Evolutionary conservation across 2,113 vertebrate species (phyloP).

Genomic region (Corapipo altera): DNA sequence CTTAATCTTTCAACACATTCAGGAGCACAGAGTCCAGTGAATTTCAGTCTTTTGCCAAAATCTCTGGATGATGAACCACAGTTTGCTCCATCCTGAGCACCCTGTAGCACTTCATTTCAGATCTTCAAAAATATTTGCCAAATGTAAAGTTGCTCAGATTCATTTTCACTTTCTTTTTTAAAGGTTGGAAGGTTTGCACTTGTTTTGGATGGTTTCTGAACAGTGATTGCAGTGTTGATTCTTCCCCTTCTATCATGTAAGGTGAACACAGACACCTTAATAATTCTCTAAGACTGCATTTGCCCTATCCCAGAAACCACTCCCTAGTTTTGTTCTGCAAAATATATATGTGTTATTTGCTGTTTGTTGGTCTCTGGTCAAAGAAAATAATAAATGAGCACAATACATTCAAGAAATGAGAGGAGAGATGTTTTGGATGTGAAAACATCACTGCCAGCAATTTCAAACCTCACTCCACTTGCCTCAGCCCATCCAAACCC

Average conservation of each 20-base stretch:
- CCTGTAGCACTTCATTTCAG: not conserved
- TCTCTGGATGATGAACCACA: not conserved
- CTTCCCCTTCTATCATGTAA: not conserved
- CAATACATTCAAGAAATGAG: not conserved
- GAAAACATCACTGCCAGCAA: not conserved
- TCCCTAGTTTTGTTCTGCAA: not conserved
- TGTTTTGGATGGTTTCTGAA: not conserved
- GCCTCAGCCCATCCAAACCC: not conserved
- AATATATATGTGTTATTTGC: not conserved
- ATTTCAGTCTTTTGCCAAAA: not conserved
- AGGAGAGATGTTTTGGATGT: not conserved
- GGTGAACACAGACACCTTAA: not conserved
- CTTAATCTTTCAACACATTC: not conserved
- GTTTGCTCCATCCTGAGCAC: not conserved
- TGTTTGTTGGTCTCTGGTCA: not conserved
- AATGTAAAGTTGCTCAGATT: not conserved
- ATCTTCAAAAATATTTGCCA: not conserved
- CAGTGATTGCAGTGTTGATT: not conserved
- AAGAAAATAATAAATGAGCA: not conserved
- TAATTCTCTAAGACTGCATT: not conserved
- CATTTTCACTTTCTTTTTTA: not conserved
- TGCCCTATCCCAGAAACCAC: not conserved
- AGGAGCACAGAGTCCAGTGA: not conserved
- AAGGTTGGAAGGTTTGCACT: not conserved
- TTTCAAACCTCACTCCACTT: not conserved